Conservation (phyloP, 2,797 vertebrate genomes). For the Coilia nasus region DNA sequence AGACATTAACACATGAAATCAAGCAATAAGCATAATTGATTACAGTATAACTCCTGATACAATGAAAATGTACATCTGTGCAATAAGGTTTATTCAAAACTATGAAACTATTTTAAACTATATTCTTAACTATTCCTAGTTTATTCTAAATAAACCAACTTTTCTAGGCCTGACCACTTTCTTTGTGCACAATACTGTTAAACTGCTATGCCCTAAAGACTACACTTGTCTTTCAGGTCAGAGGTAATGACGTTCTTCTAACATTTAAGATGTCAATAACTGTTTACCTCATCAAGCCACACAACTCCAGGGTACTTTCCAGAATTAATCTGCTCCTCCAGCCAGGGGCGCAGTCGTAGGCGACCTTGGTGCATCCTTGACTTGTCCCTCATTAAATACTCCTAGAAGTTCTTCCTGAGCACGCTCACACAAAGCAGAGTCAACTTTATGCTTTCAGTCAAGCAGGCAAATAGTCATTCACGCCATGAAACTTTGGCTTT, state of each 20-base stretch:
- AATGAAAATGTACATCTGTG: not conserved
- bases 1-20: not conserved
- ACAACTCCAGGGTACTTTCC: slow-evolving; percentile 77
- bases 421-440: not conserved
- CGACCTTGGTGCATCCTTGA: slow-evolving; percentile 74
- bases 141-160: not conserved
- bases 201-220: not conserved
- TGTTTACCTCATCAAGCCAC: slow-evolving; percentile 77
- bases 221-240: not conserved
- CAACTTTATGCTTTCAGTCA: not conserved
- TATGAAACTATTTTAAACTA: too few species aligned
- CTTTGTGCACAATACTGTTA: not conserved
- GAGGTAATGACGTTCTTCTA: not conserved
- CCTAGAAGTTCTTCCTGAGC: not conserved
- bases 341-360: slow-evolving; percentile 76
- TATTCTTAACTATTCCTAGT: too few species aligned
- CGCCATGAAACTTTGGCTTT: slow-evolving; percentile 5
- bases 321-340: slow-evolving; percentile 80
- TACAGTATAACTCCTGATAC: not conserved
- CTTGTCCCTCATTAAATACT: not conserved
- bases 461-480: not conserved
- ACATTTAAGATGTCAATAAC: not conserved
- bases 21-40: not conserved
- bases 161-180: too few species aligned
- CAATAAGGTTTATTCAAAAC: too few species aligned